A percentile compares a stretch with the other conserved stretches of the same genome.
Evolutionary conservation across 2,113 vertebrate genomes (phyloP).

Genomic region (Caranx ignobilis): DNA sequence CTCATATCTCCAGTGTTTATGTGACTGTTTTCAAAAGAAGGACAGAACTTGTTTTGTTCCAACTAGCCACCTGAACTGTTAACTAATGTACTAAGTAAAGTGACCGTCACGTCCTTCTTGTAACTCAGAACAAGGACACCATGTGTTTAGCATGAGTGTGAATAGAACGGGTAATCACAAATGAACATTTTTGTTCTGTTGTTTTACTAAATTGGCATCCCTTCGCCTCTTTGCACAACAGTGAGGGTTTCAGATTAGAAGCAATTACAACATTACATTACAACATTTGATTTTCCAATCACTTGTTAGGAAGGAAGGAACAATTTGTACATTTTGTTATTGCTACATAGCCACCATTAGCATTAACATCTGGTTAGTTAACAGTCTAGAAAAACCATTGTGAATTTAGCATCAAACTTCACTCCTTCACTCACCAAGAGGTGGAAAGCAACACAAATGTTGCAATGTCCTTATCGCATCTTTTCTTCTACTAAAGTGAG

Average conservation of each 20-base stretch:
- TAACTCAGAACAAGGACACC: constrained; percentile 11
- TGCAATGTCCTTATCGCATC: too few relatives aligned
- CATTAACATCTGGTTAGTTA: too few relatives aligned
- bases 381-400: too few relatives aligned
- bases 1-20: constrained; percentile 58
- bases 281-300: constrained; percentile 9
- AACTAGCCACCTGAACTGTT: constrained; percentile 53
- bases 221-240: constrained; percentile 6
- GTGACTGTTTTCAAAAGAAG: constrained; percentile 70
- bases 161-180: not conserved
- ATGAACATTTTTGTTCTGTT: not conserved
- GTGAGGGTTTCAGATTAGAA: not conserved
- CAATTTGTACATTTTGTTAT: too few relatives aligned
- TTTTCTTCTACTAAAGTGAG: too few relatives aligned
- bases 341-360: too few relatives aligned
- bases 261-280: not conserved
- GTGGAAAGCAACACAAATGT: too few relatives aligned
- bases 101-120: constrained; percentile 4
- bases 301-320: not conserved
- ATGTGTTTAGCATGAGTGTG: not conserved
- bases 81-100: constrained; percentile 29
- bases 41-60: constrained; percentile 61
- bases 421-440: too few relatives aligned
- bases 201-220: not conserved
- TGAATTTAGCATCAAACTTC: too few relatives aligned